A percentile compares a stretch with the other conserved stretches of the same genome.
phyloP scores from a whole-genome alignment of 2,888 invertebrate species.

The Hoplodrina ambigua region DNA sequence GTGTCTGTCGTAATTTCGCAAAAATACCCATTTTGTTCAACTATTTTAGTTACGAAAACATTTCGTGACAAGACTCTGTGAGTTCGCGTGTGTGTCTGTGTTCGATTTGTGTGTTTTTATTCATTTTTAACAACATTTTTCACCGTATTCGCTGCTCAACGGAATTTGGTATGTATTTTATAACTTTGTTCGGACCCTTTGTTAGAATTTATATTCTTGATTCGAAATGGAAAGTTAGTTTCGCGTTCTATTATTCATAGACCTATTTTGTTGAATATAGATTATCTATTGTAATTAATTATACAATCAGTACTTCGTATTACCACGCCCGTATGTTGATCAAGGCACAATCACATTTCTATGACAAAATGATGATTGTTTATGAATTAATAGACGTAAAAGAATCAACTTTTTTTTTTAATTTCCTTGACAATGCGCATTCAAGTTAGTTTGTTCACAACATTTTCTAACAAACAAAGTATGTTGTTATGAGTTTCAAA shows the following conservation, averaged over 20 bases:
- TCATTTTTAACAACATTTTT: conserved; percentile 57
- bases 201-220: conserved; percentile 46
- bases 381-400: not conserved
- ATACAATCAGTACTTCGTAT: conserved; percentile 23
- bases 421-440: not conserved
- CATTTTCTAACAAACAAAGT: not conserved
- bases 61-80: conserved; percentile 64
- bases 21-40: conserved; percentile 65
- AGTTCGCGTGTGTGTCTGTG: conserved; percentile 62
- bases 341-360: not conserved
- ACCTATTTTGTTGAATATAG: conserved; percentile 19
- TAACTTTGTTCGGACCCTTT: conserved; percentile 45
- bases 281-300: conserved; percentile 27
- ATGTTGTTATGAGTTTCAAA: conserved; percentile 3
- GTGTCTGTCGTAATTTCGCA: conserved; percentile 60
- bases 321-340: conserved; percentile 55
- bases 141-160: conserved; percentile 62
- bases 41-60: conserved; percentile 63
- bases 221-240: conserved; percentile 54
- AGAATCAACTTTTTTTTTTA: not conserved
- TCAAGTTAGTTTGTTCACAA: conserved; percentile 1
- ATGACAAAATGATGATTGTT: conserved; percentile 4
- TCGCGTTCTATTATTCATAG: conserved; percentile 49
- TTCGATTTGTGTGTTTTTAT: conserved; percentile 59
- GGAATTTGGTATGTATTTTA: conserved; percentile 62